These are phyloP conservation scores for Rhagonycha fulva DNA, from an alignment of 2,888 invertebrate genomes.

Conservation along the genomic window DNA sequence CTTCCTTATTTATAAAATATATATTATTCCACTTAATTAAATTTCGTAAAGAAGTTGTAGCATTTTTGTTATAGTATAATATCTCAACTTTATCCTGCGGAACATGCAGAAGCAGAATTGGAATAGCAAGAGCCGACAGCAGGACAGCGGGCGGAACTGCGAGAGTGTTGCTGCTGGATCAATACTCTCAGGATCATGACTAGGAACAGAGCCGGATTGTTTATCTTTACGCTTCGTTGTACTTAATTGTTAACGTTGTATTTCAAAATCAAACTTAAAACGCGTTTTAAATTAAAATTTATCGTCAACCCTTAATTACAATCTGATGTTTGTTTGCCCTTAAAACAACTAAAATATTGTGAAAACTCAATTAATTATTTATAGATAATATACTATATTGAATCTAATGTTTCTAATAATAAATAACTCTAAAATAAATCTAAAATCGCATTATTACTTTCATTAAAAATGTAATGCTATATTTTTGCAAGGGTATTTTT, in stretches of 20 bases:
- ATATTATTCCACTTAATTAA: background rate
- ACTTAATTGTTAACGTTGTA: slow-evolving; percentile 10
- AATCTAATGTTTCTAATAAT: background rate
- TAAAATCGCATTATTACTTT: background rate
- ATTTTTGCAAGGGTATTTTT: background rate
- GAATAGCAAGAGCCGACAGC: slow-evolving; percentile 34
- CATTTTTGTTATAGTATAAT: slow-evolving; percentile 9
- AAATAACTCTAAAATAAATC: too few species aligned
- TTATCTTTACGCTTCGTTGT: slow-evolving; percentile 35
- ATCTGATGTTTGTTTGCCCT: background rate
- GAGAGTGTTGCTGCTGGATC: slow-evolving; percentile 39
- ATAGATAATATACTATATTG: too few species aligned
- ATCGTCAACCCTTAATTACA: background rate
- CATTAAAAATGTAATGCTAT: background rate
- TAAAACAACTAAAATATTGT: background rate
- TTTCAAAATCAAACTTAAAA: background rate
- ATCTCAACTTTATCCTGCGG: slow-evolving; percentile 37
- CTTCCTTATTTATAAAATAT: background rate
- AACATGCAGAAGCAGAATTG: slow-evolving; percentile 37
- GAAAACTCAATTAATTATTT: background rate
- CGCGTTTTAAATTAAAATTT: slow-evolving; percentile 1
- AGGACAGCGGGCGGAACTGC: slow-evolving; percentile 31
- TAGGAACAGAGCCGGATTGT: slow-evolving; percentile 40
- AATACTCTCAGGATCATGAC: slow-evolving; percentile 44
- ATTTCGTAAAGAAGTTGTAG: background rate